Evolutionary conservation across 2,888 invertebrate species (phyloP), one percentile per base, ranked within the genome.

Genomic region (Aethes cnicana): DNA sequence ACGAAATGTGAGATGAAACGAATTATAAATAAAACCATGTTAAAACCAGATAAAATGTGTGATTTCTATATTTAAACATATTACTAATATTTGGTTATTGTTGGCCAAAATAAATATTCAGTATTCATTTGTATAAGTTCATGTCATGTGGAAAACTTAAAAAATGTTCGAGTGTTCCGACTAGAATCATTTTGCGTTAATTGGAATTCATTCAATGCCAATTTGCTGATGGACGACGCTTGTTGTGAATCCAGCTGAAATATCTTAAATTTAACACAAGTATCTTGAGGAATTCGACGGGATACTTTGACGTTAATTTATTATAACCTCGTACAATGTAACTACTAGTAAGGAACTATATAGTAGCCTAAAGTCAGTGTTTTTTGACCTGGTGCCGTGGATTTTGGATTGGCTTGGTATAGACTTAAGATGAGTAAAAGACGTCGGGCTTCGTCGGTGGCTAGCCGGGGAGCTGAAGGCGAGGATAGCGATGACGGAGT

Each of bases 401-500:
- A 53, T 53, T 53, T 53, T 47, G 47, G 47, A 23, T 39, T 53
- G 20, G 32, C 43, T 30, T 48, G 42, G 48, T 41, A 48, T 42
- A 48, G 32, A 16, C 32, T 47, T 32, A 53, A 54, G 49, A 94
- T 96, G 93, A 95, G 94, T 82, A 95, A 96, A 77, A 91, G 96
- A 69, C 92, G 95, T 63, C 92, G 96, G 63, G 95, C 95, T 35
- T 96, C 95, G 58, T 96, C 96, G n/a, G 94, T 93, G 48, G 94
- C 95, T 1, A 95, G 95, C 72, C 92, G 94, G 12, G 92, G 93
- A 1, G 83, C 85, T 44, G 88, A 89, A 53, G 93, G 93, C 41
- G 94, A 95, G 58, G 92, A 93, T 49, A 93, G 95, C 59, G 95
- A 95, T 68, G 91, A 92, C 72, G 81, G 88, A 14, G 88, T 89